Evolutionary conservation across 1,140 invertebrate species (phyloP), one percentile per base, ranked within the genome.

Genomic region (Drosophila arizonae): DNA sequence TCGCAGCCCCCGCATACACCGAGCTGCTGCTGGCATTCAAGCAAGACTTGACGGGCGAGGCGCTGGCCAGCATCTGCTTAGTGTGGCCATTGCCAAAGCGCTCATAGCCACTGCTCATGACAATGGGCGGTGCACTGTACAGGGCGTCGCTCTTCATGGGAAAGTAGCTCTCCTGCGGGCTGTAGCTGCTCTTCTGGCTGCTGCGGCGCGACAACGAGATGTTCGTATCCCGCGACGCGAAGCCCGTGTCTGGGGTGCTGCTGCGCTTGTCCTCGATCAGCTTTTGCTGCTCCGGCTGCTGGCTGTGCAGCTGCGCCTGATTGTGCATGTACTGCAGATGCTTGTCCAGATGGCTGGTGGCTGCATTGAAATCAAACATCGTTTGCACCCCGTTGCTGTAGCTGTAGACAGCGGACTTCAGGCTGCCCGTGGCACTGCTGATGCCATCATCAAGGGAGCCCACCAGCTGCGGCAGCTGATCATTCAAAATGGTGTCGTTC

Each of bases 111-210:
- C 41, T 85, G n/a, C 70, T 60, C 67, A 79, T 87, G 4, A 79
- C 58, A 17, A 86, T 69, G 0, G 82, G 79, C 9, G 82, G 77
- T 0, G 80, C 73, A 64, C 74, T 85, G 61, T 79, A 89, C 1
- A 89, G 46, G 2, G 66, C 26, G 57, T 88, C 84, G 6, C 62
- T 64, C 56, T 91, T 91, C 11, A 89, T 73, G 5, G 91, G 90
- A 51, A 87, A 91, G 45, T 85, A 90, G 56, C 77, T 90, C 57
- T 92, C 91, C 60, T 92, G 91, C 1, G 91, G 91, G 63, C 91
- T 92, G 48, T 91, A 92, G 58, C 80, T 92, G 36, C 84, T 91
- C 65, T 92, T 92, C 66, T 92, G 91, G 48, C 91, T 92, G 57
- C 91, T 91, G 13, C 91, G 81, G 0, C 91, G 86, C 9, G 91